A percentile compares a stretch with the other conserved stretches of the same genome.
Conservation (phyloP, 2,797 vertebrate species). For the Xiphorhynchus erythropygius region DNA sequence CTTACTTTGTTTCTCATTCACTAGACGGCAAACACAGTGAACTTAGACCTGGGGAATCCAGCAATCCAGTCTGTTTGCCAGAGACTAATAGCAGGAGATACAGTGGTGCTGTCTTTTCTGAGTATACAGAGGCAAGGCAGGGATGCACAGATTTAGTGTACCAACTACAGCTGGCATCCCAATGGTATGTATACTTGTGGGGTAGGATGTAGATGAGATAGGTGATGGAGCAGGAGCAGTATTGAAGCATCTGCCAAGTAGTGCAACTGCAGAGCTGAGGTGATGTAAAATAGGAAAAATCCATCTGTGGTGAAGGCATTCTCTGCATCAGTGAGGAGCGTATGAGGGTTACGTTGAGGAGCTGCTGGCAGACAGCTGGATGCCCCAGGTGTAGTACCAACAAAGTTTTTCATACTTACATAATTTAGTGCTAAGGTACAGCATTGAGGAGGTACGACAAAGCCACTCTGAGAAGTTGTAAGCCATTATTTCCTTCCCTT, state of each 20-base stretch:
- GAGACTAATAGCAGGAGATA: neutral
- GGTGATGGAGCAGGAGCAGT: neutral
- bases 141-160: neutral
- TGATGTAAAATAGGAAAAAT: neutral
- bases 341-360: neutral
- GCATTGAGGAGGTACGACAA: neutral
- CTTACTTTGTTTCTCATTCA: neutral
- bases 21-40: neutral
- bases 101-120: neutral
- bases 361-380: neutral
- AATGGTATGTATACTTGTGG: neutral
- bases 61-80: neutral
- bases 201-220: neutral
- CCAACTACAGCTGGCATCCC: neutral
- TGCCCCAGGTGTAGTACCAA: neutral
- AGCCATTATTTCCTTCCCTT: neutral
- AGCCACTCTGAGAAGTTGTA: neutral
- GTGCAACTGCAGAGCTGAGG: neutral
- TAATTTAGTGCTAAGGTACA: neutral
- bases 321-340: neutral
- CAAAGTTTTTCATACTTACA: neutral
- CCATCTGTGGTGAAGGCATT: fast-evolving
- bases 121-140: neutral
- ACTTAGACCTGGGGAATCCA: neutral
- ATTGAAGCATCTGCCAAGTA: neutral